These are phyloP conservation scores for Ceyx margarethae DNA, from an alignment of 2,113 vertebrate species.

Conservation along the genomic window DNA sequence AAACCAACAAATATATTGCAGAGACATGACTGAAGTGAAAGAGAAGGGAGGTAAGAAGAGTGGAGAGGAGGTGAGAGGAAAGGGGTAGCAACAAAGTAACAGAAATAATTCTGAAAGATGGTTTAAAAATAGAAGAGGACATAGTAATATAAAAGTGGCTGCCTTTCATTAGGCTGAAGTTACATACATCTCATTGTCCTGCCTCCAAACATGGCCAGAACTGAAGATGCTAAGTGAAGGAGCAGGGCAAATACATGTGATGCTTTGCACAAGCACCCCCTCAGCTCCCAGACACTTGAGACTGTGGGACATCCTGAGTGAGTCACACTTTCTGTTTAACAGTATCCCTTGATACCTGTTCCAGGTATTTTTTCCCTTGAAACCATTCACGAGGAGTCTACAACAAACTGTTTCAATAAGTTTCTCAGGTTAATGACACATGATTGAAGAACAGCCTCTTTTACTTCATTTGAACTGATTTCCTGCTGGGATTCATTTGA, in stretches of 20 bases:
- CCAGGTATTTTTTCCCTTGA: background rate
- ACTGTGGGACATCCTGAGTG: background rate
- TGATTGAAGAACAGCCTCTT: background rate
- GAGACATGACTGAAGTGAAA: background rate
- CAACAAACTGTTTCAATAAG: background rate
- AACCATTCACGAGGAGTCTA: background rate
- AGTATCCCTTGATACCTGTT: background rate
- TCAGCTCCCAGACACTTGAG: background rate
- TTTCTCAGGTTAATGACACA: background rate
- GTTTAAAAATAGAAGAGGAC: background rate
- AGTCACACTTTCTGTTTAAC: background rate
- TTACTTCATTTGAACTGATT: background rate
- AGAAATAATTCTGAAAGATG: background rate
- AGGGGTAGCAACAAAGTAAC: background rate
- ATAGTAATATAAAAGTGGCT: background rate
- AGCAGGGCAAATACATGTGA: accelerated
- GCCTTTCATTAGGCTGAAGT: background rate
- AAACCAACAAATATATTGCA: background rate
- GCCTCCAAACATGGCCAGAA: accelerated
- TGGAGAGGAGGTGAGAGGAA: background rate
- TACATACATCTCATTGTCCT: background rate
- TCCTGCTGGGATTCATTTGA: background rate
- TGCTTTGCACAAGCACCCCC: background rate
- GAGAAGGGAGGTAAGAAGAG: background rate
- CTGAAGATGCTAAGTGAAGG: accelerated